Percentiles rank a stretch among this genome's conserved stretches.
Evolutionary conservation across 2,113 vertebrate species (phyloP).

Genomic region (Gnathonemus longibarbis): DNA sequence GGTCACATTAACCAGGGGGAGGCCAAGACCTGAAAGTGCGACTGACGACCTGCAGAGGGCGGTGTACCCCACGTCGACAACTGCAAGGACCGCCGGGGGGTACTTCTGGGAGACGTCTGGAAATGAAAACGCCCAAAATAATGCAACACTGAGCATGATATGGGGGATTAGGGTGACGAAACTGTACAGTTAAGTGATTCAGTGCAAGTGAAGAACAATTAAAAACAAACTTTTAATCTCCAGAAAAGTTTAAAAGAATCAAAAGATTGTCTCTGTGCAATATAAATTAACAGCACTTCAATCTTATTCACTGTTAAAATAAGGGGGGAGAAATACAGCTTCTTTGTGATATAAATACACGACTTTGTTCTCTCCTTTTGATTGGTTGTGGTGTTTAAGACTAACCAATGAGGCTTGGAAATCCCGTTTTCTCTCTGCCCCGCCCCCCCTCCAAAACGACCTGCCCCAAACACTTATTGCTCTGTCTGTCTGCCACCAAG

Average conservation of each 20-base stretch:
- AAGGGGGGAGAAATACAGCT: not conserved
- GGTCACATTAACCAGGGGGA: not conserved
- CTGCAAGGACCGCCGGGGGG: not conserved
- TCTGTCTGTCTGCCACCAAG: slow-evolving; percentile 44
- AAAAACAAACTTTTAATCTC: slow-evolving; percentile 15
- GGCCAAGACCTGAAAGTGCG: not conserved
- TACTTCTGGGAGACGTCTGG: not conserved
- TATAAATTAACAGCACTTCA: slow-evolving; percentile 30
- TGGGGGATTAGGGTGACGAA: not conserved
- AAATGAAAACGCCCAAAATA: not conserved
- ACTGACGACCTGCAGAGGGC: not conserved
- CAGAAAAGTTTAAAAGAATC: slow-evolving; percentile 14
- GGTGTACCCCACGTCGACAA: not conserved
- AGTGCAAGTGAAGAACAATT: slow-evolving; percentile 10
- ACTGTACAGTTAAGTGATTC: slow-evolving; percentile 5
- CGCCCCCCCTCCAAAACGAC: slow-evolving; percentile 31
- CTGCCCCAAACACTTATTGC: slow-evolving; percentile 61
- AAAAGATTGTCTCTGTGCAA: slow-evolving; percentile 52
- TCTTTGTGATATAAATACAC: not conserved
- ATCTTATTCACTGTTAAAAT: slow-evolving; percentile 15
- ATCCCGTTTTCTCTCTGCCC: not conserved
- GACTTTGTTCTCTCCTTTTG: slow-evolving; percentile 22
- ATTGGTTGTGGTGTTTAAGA: slow-evolving; percentile 54
- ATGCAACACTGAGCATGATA: not conserved
- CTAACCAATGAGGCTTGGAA: slow-evolving; percentile 49